Evolutionary conservation across 2,797 vertebrate genomes (phyloP), one percentile per base, ranked within the genome.

Genomic region (Meriones psammophilus): DNA sequence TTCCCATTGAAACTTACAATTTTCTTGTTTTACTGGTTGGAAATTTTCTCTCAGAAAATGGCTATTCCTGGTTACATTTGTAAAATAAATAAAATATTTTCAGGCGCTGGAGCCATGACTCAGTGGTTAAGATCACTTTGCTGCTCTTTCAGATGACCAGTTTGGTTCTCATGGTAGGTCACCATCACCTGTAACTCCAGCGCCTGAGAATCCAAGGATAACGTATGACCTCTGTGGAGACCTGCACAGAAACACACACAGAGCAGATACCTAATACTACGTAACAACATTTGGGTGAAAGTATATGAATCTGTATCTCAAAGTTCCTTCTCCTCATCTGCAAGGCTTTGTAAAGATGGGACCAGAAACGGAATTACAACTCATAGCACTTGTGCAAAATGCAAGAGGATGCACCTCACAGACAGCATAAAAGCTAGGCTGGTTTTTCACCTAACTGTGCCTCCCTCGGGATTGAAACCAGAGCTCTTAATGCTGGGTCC

Each of bases 391-490:
- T n/a, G 15, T 50, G 66, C 30, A 0, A 1, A 86, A 50, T 80
- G 77, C 60, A 66, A 46, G n/a, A 88, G n/a, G 91, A 73, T 85
- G 33, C 54, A 62, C 54, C 24, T 74, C 83, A 77, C 14, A 28
- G 62, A 30, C 54, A 30, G 8, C 89, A 1, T 0, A 92, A 74
- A 92, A 73, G 28, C 90, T 85, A 79, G 15, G 88, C 90, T 94
- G 85, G 50, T 9, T 95, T 96, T 58, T 76, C 68, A 68, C 66
- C 77, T 74, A 50, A 54, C 30, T 93, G 89, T 28, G 33, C 76
- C 92, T 95, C n/a, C 66, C 91, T 68, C 7, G 14, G 76, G 4
- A 92, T 62, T 60, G 78, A 89, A 87, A 96, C 71, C 88, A 69
- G 30, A 92, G 36, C 42, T 9, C 66, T 36, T 36, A 6, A 20